phyloP scores from a whole-genome alignment of 1,140 invertebrate species.

The Choristoneura fumiferana region DNA sequence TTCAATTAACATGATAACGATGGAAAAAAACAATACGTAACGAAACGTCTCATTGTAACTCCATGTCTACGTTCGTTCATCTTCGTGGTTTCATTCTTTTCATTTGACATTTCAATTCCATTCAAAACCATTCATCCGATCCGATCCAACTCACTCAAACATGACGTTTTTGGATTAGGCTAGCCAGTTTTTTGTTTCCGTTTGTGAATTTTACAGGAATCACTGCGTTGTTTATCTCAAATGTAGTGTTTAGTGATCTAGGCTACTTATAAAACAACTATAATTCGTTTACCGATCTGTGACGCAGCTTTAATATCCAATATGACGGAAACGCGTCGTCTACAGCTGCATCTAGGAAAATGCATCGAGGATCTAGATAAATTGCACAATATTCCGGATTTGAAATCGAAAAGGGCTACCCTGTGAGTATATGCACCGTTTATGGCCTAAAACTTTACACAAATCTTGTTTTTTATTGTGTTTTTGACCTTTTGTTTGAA shows the following conservation, averaged over 20 bases:
- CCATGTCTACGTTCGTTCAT: no score
- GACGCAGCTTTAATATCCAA: constrained; percentile 38
- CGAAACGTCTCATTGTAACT: no score
- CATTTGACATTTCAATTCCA: not conserved
- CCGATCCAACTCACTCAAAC: constrained; percentile 22
- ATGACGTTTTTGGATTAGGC: constrained; percentile 59
- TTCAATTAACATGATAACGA: no score
- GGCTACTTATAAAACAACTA: constrained; percentile 21
- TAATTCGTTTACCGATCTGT: constrained; percentile 30
- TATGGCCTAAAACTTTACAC: constrained; percentile 15
- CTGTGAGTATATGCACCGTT: constrained; percentile 58
- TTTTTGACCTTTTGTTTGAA: constrained; percentile 33
- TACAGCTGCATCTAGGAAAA: constrained; percentile 76
- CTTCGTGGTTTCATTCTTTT: no score
- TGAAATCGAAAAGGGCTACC: constrained; percentile 71
- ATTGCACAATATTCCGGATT: constrained; percentile 73
- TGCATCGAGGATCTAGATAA: constrained; percentile 78
- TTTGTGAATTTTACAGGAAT: constrained; percentile 48
- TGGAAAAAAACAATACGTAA: no score
- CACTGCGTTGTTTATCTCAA: constrained; percentile 45
- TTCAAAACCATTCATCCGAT: constrained; percentile 5
- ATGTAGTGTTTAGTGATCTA: constrained; percentile 53
- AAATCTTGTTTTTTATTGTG: constrained; percentile 6
- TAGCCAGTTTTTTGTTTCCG: constrained; percentile 61
- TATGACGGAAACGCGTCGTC: constrained; percentile 75